Conservation (phyloP, 2,888 invertebrate genomes). For the Drosophila mulleri region DNA sequence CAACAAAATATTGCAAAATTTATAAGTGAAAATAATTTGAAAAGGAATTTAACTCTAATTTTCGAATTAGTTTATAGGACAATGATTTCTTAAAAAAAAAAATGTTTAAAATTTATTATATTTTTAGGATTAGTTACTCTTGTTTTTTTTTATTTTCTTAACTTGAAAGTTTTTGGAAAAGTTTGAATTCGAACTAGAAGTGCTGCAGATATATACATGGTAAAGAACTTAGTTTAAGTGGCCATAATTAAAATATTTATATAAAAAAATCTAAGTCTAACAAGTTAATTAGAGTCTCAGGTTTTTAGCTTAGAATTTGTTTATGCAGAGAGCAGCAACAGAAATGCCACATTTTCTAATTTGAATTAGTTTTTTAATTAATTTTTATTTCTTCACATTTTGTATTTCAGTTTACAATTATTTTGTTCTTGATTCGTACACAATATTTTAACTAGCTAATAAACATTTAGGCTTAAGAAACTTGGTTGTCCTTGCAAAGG, state of each 20-base stretch:
- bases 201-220: background rate
- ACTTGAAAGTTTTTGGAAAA: background rate
- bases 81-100: no score
- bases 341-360: slow-evolving; percentile 50
- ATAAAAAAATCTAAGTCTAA: background rate
- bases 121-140: background rate
- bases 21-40: background rate
- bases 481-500: slow-evolving; percentile 63
- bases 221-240: slow-evolving; percentile 17
- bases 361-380: background rate
- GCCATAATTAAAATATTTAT: slow-evolving; percentile 20
- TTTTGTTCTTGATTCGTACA: slow-evolving; percentile 4
- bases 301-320: slow-evolving; percentile 44
- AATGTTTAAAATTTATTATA: background rate
- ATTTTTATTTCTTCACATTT: slow-evolving; percentile 3
- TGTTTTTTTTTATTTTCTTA: background rate
- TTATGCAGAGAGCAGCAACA: slow-evolving; percentile 9
- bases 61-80: background rate
- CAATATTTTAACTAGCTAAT: slow-evolving; percentile 25
- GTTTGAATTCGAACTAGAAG: background rate
- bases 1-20: background rate
- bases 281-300: slow-evolving; percentile 56
- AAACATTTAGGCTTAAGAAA: slow-evolving; percentile 34
- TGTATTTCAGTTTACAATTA: slow-evolving; percentile 16
- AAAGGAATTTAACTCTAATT: background rate